These are phyloP conservation scores for Antennarius maculatus DNA, from an alignment of 2,797 vertebrate genomes.

Conservation along the genomic window DNA sequence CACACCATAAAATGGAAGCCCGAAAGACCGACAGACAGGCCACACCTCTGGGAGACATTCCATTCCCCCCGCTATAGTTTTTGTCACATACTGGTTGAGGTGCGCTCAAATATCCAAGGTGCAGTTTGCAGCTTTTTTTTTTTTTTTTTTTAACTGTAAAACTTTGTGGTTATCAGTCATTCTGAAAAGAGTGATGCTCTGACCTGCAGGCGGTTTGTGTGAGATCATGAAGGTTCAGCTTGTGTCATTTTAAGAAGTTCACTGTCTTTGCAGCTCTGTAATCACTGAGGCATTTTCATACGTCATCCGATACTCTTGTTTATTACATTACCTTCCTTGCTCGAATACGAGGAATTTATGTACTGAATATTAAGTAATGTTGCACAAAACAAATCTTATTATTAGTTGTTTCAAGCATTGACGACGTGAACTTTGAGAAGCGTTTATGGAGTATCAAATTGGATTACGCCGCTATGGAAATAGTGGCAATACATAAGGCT, in stretches of 20 bases:
- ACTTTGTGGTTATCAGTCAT: conserved; percentile 46
- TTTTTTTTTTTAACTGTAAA: conserved; percentile 21
- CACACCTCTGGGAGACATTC: conserved; percentile 66
- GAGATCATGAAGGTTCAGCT: conserved; percentile 14
- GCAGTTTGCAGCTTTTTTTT: conserved; percentile 27
- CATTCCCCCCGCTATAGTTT: conserved; percentile 48
- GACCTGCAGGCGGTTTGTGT: conserved; percentile 25
- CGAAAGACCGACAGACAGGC: conserved; percentile 51
- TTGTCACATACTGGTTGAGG: conserved; percentile 36
- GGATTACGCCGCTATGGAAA: conserved; percentile 3
- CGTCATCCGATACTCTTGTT: conserved; percentile 42
- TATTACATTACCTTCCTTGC: conserved; percentile 23
- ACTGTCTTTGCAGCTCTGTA: conserved; percentile 24
- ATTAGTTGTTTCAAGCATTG: conserved; percentile 4
- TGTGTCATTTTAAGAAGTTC: conserved; percentile 7
- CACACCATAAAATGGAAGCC: conserved; percentile 74
- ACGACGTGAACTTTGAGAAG: neutral
- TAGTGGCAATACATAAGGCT: neutral
- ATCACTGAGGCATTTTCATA: conserved; percentile 32
- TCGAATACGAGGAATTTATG: conserved; percentile 24
- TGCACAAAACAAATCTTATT: neutral
- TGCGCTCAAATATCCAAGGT: conserved; percentile 31
- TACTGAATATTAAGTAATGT: neutral
- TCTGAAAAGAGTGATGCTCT: neutral
- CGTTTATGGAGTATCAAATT: conserved; percentile 3